A percentile compares a stretch with the other conserved stretches of the same genome.
Conservation (phyloP, 2,797 vertebrate species). For the Iguana delicatissima region DNA sequence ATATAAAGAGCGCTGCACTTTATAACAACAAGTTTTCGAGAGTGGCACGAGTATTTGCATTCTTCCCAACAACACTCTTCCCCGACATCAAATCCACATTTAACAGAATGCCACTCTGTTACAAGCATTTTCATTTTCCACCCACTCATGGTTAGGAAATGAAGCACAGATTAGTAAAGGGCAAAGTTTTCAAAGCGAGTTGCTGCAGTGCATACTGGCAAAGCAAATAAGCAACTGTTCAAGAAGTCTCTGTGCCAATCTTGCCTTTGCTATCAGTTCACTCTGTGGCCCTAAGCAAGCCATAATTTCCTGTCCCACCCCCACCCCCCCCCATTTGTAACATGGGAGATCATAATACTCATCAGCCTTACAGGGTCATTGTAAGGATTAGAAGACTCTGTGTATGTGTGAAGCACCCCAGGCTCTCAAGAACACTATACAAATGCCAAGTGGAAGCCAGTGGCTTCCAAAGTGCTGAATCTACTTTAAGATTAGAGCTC, state of each 20-base stretch:
- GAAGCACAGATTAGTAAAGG: neutral
- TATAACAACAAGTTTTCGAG: constrained; percentile 22
- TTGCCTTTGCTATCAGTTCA: neutral
- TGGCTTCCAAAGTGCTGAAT: no score
- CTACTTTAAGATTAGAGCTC: no score
- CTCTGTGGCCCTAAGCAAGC: neutral
- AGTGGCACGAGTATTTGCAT: constrained; percentile 47
- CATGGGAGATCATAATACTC: neutral
- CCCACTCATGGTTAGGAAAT: constrained; percentile 8
- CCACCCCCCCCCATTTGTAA: neutral
- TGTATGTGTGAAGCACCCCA: neutral
- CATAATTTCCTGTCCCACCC: no score
- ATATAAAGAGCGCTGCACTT: constrained; percentile 43
- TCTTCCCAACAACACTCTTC: constrained; percentile 50
- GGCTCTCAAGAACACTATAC: neutral
- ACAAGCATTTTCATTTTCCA: neutral
- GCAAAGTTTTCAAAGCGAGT: neutral
- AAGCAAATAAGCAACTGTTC: neutral
- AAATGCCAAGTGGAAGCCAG: neutral
- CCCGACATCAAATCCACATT: neutral
- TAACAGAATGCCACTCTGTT: neutral
- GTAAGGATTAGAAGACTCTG: neutral
- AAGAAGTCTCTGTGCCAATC: neutral
- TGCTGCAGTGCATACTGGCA: neutral
- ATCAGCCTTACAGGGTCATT: fast-evolving